Base-by-base conservation (phyloP, 2,113 vertebrate species). In the Amphiprion percula region DNA sequence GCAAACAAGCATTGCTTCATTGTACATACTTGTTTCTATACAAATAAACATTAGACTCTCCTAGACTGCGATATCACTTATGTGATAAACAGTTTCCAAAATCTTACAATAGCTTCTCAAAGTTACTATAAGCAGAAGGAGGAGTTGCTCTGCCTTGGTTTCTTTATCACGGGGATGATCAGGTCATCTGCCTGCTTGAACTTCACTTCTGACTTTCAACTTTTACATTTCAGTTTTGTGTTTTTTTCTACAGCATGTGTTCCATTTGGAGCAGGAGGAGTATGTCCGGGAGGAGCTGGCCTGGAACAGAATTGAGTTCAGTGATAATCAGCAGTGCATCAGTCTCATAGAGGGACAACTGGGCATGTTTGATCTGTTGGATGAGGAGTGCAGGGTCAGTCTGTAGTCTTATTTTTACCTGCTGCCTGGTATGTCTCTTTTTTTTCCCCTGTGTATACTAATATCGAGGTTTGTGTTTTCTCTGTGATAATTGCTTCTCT, bases 221-320 rank as follows among this genome's bases (percentile, higher is more conserved):
- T 44, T 44, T 44, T 44, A 15, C 39, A 2, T 58, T 10, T 26
- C 26, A 52, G 21, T 64, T 52, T n/a, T 77, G 12, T 68, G 59
- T 71, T 80, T 15, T 80, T 15, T 5, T 54, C 19, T 54, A 28
- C 86, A 96, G 95, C 95, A 95, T 5, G 95, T 96, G 17, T 96
- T 95, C 89, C 95, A 95, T 81, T 49, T 96, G 91, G 94, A 96
- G 90, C 95, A 96, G 90, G 95, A 96, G 80, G 95, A 96, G 80
- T 96, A 96, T 11, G 17, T 94, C 17, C 89, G 92, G 14, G 94
- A 97, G 85, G 95, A 91, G 74, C 90, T 96, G 71, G 88, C 93
- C 19, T 96, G 96, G 96, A 94, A 84, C 70, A 91, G 94, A 1
- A 87, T 96, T 1, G 91, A 94, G 82, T 95, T 95, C 86, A 92